phyloP scores from a whole-genome alignment of 1,140 invertebrate genomes.

The Drosophila jambulina region DNA sequence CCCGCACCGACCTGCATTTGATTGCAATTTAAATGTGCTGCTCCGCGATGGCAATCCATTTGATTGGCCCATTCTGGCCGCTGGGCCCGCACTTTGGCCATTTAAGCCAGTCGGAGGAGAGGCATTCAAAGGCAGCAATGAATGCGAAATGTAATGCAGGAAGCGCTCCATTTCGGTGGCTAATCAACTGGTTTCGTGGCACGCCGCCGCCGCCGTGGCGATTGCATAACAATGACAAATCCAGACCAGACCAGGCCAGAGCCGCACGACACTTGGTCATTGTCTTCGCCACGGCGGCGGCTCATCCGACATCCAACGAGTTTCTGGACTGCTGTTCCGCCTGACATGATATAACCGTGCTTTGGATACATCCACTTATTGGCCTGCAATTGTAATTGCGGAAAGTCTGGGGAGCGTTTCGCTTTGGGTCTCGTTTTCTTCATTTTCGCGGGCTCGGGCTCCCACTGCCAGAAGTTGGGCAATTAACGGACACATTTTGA shows the following conservation, averaged over 20 bases:
- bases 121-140: conserved; percentile 7
- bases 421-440: background rate
- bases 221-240: conserved; percentile 59
- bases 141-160: conserved; percentile 55
- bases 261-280: conserved; percentile 53
- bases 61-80: conserved; percentile 74
- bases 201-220: conserved; percentile 7
- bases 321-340: conserved; percentile 47
- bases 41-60: conserved; percentile 63
- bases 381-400: conserved; percentile 37
- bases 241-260: conserved; percentile 28
- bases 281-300: conserved; percentile 29
- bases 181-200: conserved; percentile 55
- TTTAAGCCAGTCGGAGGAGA: conserved; percentile 8
- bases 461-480: conserved; percentile 43
- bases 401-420: conserved; percentile 25
- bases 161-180: conserved; percentile 55
- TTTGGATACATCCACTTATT: conserved; percentile 39
- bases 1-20: conserved; percentile 35
- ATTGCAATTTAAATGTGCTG: conserved; percentile 75
- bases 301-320: conserved; percentile 31
- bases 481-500: conserved; percentile 49
- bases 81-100: conserved; percentile 33
- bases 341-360: conserved; percentile 52
- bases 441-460: conserved; percentile 17